Evolutionary conservation across 2,888 invertebrate species (phyloP), one percentile per base, ranked within the genome.

Genomic region (Didymodactylos carnosus): DNA sequence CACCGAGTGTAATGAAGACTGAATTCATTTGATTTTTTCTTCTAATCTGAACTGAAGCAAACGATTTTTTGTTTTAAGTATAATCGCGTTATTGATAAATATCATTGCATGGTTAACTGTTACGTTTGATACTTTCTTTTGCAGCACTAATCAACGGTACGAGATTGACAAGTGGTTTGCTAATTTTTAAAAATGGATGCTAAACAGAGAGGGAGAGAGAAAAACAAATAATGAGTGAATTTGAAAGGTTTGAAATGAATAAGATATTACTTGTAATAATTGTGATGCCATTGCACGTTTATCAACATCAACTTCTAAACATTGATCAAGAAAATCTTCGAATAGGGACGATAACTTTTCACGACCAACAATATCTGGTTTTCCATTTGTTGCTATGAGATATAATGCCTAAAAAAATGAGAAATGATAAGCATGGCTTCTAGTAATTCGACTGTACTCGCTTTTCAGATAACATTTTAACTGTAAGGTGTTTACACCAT

Each of bases 311-410:
- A 87, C 86, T 78, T 87, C 87, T 72, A 87, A 80, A 79, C 86
- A 85, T 75, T 82, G 82, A 80, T 86, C 87, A 76, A 87, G 82
- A 80, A 87, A 87, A 90, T 94, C 93, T 86, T 94, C 94, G 87
- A 98, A 98, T 80, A 91, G 89, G 76, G 90, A 88, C 78, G 94
- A 92, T 77, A 97, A 86, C 84, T 93, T 92, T 80, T 97, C 94
- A 83, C 94, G 91, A 82, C 94, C 94, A 83, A 94, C 95, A 81
- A 98, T 97, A 82, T 97, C 95, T 23, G 98, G 98, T 84, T 97
- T 95, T 76, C 98, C 98, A 84, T 98, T 97, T 51, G 98, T 98
- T 76, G 97, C 97, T 82, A 98, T 98, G 80, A 95, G 88, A 87
- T 97, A 98, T 79, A 97, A 87, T 76, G 97, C 98, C 87, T 87